Conservation (phyloP, 2,113 vertebrate species). For the Mesitornis unicolor region DNA sequence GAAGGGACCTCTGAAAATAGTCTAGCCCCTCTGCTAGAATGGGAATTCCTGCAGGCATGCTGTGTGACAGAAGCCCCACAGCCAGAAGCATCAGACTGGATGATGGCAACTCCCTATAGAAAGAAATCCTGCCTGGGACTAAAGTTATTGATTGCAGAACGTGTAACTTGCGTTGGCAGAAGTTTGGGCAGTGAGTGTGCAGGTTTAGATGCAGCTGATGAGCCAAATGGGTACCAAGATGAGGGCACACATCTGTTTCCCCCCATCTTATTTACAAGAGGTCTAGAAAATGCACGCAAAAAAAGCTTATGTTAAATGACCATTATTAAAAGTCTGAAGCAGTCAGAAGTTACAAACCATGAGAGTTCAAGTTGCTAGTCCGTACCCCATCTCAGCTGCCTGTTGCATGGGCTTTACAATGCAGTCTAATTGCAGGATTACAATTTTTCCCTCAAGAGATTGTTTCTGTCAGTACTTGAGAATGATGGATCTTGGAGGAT, state of each 20-base stretch:
- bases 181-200: neutral
- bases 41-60: neutral
- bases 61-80: neutral
- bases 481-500: neutral
- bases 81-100: neutral
- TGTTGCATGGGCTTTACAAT: neutral
- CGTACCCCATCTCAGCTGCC: neutral
- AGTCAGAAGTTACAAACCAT: neutral
- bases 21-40: too few relatives aligned
- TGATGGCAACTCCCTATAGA: fast-evolving
- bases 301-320: neutral
- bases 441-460: neutral
- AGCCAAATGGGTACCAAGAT: neutral
- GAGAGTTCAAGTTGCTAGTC: neutral
- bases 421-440: neutral
- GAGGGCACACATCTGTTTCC: neutral
- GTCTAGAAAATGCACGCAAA: neutral
- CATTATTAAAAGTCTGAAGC: neutral
- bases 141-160: neutral
- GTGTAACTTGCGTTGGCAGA: neutral
- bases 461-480: neutral
- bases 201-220: neutral
- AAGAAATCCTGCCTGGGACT: neutral
- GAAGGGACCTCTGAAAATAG: too few relatives aligned
- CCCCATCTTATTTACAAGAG: neutral